Conservation (phyloP, 2,797 vertebrate genomes). For the Anguilla marmorata region DNA sequence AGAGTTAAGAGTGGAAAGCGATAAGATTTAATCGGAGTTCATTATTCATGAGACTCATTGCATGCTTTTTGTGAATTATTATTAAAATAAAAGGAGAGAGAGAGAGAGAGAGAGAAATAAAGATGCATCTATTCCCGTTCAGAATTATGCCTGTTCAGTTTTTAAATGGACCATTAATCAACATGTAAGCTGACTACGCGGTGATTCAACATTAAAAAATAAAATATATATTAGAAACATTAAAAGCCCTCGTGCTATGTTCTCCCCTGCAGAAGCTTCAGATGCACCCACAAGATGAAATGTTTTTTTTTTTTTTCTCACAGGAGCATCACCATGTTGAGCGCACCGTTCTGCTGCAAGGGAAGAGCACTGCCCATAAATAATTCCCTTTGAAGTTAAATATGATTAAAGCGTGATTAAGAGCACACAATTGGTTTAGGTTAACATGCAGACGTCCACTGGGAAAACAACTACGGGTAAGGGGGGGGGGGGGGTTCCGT, state of each 20-base stretch:
- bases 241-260: neutral
- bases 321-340: constrained; percentile 20
- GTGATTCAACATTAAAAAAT: neutral
- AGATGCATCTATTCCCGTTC: neutral
- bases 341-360: constrained; percentile 41
- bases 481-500: neutral
- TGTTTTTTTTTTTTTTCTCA: neutral
- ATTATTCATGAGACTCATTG: constrained; percentile 1
- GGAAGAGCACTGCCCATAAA: constrained; percentile 54
- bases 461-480: neutral
- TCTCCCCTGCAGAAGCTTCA: neutral
- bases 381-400: constrained; percentile 64
- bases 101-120: neutral
- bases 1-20: neutral
- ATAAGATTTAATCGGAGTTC: neutral
- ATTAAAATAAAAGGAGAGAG: neutral
- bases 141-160: neutral
- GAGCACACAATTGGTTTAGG: neutral
- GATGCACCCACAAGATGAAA: neutral
- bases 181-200: neutral
- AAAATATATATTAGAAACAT: neutral
- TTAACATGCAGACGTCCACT: neutral
- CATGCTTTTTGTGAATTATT: neutral
- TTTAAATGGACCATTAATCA: neutral
- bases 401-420: constrained; percentile 35